Conservation (phyloP, 2,113 vertebrate genomes). For the Gracilinanus agilis region DNA sequence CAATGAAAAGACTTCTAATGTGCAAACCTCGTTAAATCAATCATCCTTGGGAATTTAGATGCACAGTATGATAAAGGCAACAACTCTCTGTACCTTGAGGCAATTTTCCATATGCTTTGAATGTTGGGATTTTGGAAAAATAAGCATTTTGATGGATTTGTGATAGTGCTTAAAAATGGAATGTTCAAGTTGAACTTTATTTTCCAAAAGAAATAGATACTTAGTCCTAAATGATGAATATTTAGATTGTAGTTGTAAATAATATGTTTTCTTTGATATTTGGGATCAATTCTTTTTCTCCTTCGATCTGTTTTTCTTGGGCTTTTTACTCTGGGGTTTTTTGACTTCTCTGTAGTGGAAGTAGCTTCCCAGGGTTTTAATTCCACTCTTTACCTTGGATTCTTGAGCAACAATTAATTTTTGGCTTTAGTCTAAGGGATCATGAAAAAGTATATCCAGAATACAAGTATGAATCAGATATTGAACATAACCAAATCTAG, state of each 20-base stretch:
- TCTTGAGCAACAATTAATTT: not conserved
- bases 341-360: not conserved
- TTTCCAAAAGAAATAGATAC: slow-evolving; percentile 64
- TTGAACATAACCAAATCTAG: not conserved
- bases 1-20: slow-evolving; percentile 85
- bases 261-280: slow-evolving; percentile 47
- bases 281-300: slow-evolving; percentile 43
- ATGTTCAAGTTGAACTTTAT: slow-evolving; percentile 68
- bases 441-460: not conserved
- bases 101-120: slow-evolving; percentile 81
- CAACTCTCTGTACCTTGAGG: slow-evolving; percentile 83
- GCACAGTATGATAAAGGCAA: slow-evolving; percentile 85
- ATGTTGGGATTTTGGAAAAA: slow-evolving; percentile 73
- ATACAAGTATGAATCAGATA: not conserved
- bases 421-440: not conserved
- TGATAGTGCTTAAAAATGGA: slow-evolving; percentile 58
- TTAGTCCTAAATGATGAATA: slow-evolving; percentile 58
- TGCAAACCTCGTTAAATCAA: slow-evolving; percentile 86
- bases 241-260: slow-evolving; percentile 56
- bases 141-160: slow-evolving; percentile 71
- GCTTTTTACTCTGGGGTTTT: not conserved
- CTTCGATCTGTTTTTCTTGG: slow-evolving; percentile 40
- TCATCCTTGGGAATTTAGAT: slow-evolving; percentile 86
- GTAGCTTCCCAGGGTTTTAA: not conserved
- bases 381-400: not conserved